Evolutionary conservation across 2,888 invertebrate species (phyloP), one percentile per base, ranked within the genome.

Genomic region (Syrista parreyssii): DNA sequence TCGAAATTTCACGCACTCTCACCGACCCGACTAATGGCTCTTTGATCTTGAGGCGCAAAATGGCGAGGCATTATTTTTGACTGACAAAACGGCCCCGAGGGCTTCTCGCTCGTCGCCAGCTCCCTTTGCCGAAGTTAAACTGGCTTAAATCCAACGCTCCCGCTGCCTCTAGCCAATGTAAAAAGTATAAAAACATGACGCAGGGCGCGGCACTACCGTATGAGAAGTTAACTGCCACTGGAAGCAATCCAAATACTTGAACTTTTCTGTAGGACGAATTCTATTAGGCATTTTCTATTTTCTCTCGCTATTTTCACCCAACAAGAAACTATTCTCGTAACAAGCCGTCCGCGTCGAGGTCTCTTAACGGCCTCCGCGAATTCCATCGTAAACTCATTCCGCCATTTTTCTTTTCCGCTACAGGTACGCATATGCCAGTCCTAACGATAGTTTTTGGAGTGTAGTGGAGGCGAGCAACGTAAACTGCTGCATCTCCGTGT

Each of bases 171-270:
- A 82, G 81, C 79, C 86, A 82, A 85, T 84, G 79, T 76, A 83
- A 82, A 82, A 84, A 82, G 80, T 76, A 83, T 78, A 81, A 81
- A 80, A 80, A 79, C 23, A 55, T 55, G 23, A 2, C 74, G 80
- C 78, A 75, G 71, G 68, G 69, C 30, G 75, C 79, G 80, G 72
- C 79, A 80, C 35, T 79, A 79, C 78, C 79, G 71, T 80, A 80
- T 80, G 80, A 84, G 82, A 71, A 71, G 32, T 85, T 85, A 81
- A 82, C 81, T 82, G 86, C 84, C 80, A 85, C 86, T 89, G 88
- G 89, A 89, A 76, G 78, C 79, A 77, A 81, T 89, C 89, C 89
- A 89, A 89, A 87, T 84, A 85, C 84, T 82, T 82, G 79, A 86
- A 84, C 85, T 83, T 83, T 81, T 79, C 83, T 82, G 78, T 80